Conservation (phyloP, 2,113 vertebrate species). For the Uria lomvia region DNA sequence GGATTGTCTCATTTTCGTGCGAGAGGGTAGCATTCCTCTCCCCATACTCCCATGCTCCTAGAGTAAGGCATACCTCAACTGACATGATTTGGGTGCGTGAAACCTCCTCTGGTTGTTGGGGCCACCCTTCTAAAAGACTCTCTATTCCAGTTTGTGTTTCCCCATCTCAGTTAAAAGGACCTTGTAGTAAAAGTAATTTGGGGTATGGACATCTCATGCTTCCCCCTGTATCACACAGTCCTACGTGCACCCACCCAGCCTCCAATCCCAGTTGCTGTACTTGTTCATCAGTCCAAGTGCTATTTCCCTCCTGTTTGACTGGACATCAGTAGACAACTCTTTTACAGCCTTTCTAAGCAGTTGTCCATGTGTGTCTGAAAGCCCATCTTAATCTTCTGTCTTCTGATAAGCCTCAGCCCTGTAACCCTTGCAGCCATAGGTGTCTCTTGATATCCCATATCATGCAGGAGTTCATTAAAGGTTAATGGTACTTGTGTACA, state of each 20-base stretch:
- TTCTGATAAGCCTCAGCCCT: neutral
- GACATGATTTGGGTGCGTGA: accelerated
- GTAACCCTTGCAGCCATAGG: neutral
- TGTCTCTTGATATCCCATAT: neutral
- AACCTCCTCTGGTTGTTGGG: neutral
- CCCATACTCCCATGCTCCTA: neutral
- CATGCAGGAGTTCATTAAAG: neutral
- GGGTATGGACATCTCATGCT: neutral
- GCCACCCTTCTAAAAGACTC: neutral
- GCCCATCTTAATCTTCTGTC: neutral
- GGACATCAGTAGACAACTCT: neutral
- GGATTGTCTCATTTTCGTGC: neutral
- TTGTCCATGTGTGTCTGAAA: neutral
- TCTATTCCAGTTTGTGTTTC: neutral
- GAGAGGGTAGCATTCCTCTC: neutral
- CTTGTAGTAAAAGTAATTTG: neutral
- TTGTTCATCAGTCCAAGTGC: neutral
- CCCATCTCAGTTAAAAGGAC: neutral
- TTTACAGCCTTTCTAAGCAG: neutral
- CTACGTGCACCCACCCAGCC: neutral
- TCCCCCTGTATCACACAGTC: too few relatives aligned
- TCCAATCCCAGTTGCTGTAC: neutral
- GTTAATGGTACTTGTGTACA: too few relatives aligned
- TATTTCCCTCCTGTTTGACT: neutral
- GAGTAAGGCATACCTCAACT: accelerated